Base-by-base conservation (phyloP, 2,797 vertebrate genomes). In the Melanotaenia pygmaea region DNA sequence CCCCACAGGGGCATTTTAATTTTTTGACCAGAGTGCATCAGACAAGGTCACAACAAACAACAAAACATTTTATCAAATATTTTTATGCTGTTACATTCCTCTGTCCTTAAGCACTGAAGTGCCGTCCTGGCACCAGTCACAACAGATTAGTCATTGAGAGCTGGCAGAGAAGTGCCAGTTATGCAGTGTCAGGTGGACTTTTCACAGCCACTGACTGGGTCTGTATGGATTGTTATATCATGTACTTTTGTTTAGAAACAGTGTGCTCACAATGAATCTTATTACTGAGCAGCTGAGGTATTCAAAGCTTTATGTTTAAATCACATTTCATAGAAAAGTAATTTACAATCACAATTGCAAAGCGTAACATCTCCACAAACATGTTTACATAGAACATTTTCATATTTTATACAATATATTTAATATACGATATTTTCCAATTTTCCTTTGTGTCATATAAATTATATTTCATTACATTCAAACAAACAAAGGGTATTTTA, bases 131-230 rank as follows among this genome's bases (percentile, higher is more conserved):
- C 80, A 78, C 67, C 40, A 22, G 45, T 76, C 63, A 2, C 38
- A 43, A 61, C 8, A 14, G 67, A 79, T 90, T 83, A 82, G 71
- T 90, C 86, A 88, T 56, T 14, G 0, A 56, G 70, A 84, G 64
- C 50, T 63, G 70, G 73, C 70, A 71, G 77, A 76, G 40, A 83
- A 63, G 72, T 57, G 65, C 74, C 35, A 7, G 53, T 67, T 50
- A 67, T 69, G 65, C 50, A 53, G 57, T 69, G 74, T 67, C 50
- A 74, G 34, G 43, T 76, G 62, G 70, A 80, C 66, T 68, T 76
- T 85, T 82, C 72, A 88, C 68, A 50, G 67, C 72, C 73, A 72
- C 67, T 69, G 57, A 65, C 54, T 71, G 70, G 50, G 63, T 64
- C 56, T 56, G 60, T 50, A 12, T 35, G 61, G 37, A 5, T 82